Conservation (phyloP, 2,113 vertebrate species). For the Macaca nemestrina region DNA sequence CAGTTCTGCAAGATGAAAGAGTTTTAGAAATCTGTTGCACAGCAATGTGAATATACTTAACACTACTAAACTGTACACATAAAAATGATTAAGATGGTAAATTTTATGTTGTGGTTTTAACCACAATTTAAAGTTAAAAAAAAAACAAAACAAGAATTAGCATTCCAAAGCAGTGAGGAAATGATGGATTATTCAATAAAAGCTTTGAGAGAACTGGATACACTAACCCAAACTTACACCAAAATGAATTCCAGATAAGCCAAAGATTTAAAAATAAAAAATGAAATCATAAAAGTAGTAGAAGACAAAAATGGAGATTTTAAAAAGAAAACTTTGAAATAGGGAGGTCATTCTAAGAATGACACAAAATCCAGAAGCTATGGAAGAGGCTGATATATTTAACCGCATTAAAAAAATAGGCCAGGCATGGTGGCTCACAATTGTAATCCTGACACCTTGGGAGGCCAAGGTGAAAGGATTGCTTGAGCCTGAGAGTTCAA, state of each 20-base stretch:
- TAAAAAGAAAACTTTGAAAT: conserved; percentile 32
- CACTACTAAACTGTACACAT: not conserved
- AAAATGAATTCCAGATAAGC: not conserved
- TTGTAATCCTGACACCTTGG: not conserved
- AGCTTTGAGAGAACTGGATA: conserved; percentile 28
- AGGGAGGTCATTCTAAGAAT: not conserved
- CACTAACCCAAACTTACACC: not conserved
- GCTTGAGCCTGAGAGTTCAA: not conserved
- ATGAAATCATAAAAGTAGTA: conserved; percentile 15
- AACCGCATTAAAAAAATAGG: not conserved
- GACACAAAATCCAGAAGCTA: conserved; percentile 14
- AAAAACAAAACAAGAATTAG: not conserved
- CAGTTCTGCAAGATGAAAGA: conserved; percentile 31
- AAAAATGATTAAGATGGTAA: not conserved
- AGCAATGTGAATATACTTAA: not conserved
- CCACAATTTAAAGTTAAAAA: conserved; percentile 1
- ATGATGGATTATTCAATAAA: conserved; percentile 9
- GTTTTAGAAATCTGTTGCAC: not conserved
- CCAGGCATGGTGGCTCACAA: not conserved
- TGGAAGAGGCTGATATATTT: not conserved
- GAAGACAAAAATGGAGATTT: conserved; percentile 25
- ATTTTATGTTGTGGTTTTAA: conserved; percentile 13
- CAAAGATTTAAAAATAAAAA: conserved; percentile 27
- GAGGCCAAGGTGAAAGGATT: not conserved
- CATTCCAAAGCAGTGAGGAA: conserved; percentile 35